Evolutionary conservation across 2,888 invertebrate genomes (phyloP).

Genomic region (Leuctra nigra): DNA sequence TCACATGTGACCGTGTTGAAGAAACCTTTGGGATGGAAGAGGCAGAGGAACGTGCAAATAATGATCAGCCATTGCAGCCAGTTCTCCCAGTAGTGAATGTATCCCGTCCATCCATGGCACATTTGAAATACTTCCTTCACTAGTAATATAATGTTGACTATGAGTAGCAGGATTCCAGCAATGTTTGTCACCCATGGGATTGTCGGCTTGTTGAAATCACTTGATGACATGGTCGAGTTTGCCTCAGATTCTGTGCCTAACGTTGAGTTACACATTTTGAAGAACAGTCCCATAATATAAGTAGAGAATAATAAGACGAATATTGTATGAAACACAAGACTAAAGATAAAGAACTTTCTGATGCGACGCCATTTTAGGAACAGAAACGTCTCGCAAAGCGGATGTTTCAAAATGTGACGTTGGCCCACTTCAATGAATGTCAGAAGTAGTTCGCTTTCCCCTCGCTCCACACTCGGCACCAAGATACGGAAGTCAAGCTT

Average conservation of each 20-base stretch:
- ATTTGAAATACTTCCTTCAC: constrained; percentile 73
- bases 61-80: constrained; percentile 77
- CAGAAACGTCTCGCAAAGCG: constrained; percentile 76
- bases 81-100: constrained; percentile 76
- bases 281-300: constrained; percentile 57
- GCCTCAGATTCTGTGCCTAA: background rate
- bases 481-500: constrained; percentile 54
- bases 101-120: constrained; percentile 62
- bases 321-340: constrained; percentile 67
- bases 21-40: constrained; percentile 16
- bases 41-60: constrained; percentile 58
- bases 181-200: constrained; percentile 16
- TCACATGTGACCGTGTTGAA: constrained; percentile 31
- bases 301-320: constrained; percentile 69
- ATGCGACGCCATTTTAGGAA: constrained; percentile 78
- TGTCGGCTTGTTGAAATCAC: background rate
- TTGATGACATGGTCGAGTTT: background rate
- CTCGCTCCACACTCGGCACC: constrained; percentile 43
- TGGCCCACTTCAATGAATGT: constrained; percentile 75
- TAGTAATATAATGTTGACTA: constrained; percentile 30
- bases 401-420: constrained; percentile 71
- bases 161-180: constrained; percentile 45
- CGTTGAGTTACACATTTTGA: constrained; percentile 24
- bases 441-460: constrained; percentile 63
- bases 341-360: constrained; percentile 72